Evolutionary conservation across 2,888 invertebrate species (phyloP).

Genomic region (Pocota personata): DNA sequence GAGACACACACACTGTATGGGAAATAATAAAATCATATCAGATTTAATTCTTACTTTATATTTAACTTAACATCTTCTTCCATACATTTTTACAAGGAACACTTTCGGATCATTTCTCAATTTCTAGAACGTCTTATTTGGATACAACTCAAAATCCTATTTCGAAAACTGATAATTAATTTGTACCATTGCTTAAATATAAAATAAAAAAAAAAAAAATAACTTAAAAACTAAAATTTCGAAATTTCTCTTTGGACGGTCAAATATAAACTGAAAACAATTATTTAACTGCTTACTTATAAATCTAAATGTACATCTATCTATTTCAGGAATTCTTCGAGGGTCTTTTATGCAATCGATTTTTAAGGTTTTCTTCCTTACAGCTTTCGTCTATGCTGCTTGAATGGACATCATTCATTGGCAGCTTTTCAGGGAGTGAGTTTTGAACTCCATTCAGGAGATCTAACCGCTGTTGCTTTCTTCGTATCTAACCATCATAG

Average conservation of each 20-base stretch:
- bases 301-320: conserved; percentile 11
- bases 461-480: background rate
- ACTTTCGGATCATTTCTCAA: conserved; percentile 13
- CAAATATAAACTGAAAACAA: background rate
- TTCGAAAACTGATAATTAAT: conserved; percentile 19
- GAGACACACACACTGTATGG: no score
- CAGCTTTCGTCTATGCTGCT: background rate
- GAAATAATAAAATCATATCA: background rate
- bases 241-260: conserved; percentile 32
- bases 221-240: background rate
- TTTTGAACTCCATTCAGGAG: background rate
- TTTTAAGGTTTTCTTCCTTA: background rate
- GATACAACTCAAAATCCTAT: background rate
- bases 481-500: background rate
- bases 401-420: background rate
- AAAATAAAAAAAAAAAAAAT: background rate
- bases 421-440: background rate
- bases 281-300: background rate
- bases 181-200: conserved; percentile 46
- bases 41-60: background rate
- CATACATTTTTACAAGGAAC: conserved; percentile 16
- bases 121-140: background rate
- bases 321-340: conserved; percentile 33
- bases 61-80: background rate
- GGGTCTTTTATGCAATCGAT: conserved; percentile 43